Base-by-base conservation (phyloP, 2,113 vertebrate genomes). In the Sarotherodon lohbergeri region DNA sequence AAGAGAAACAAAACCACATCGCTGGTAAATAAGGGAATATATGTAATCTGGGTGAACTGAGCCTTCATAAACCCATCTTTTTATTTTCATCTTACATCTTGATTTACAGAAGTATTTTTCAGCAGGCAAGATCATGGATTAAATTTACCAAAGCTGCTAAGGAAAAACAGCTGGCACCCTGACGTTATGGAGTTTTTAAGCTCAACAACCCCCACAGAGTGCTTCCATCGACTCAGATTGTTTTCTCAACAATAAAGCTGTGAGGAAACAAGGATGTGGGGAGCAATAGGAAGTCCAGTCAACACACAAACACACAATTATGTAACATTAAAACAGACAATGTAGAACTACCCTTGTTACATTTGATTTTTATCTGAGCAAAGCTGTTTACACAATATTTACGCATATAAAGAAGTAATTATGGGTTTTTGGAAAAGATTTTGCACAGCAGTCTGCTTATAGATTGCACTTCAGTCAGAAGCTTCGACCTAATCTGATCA, bases 201-300 rank as follows among this genome's bases (percentile, higher is more conserved):
- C 57, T 80, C 3, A 85, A 94, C 92, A 92, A 92, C 24, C 86
- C 80, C 82, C 80, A 76, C 43, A 46, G n/a, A 80, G 82, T 80
- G 86, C 63, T 71, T 68, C 34, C 73, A 50, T 14, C 2, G 4
- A 66, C 36, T 41, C 63, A 14, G n/a, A 43, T 6, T 61, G 48
- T 66, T 32, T 46, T 13, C 9, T 32, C 19, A 12, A 34, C 17
- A 16, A n/a, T 16, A 36, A 43, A 82, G 22, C 19, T 9, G 27
- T 27, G 46, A 39, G 52, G 12, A 50, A 89, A 78, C 76, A 85
- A 84, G 34, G n/a, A 76, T 2, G 22, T 34, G 82, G 85, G 87
- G 91, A 52, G 91, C 91, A 48, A 84, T n/a, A 7, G 46, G 17
- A 52, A 52, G 48, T n/a, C 8, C 17, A 79, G 39, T 81, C 24